These are phyloP conservation scores for Mirza zaza DNA, from an alignment of 2,113 vertebrate species.

Conservation along the genomic window DNA sequence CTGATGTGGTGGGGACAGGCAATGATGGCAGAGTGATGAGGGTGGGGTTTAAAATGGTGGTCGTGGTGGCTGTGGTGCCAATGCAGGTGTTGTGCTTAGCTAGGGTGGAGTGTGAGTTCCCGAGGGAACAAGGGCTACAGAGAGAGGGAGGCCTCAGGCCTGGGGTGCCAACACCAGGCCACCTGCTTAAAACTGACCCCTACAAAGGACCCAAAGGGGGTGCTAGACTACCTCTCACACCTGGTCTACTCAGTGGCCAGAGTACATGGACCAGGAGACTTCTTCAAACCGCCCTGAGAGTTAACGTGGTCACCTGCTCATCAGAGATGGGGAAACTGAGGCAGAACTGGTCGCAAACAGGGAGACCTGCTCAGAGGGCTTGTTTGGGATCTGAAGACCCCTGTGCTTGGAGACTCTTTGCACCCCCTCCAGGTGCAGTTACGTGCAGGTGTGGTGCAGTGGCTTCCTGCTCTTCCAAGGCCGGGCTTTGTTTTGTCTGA, in stretches of 20 bases:
- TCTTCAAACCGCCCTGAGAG: constrained; percentile 68
- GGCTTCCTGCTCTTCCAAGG: not conserved
- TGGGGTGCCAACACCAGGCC: not conserved
- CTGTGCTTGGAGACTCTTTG: constrained; percentile 45
- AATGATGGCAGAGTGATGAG: not conserved
- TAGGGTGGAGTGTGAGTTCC: not conserved
- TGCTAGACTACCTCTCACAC: not conserved
- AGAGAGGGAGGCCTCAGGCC: not conserved
- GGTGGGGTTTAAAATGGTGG: not conserved
- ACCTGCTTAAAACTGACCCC: not conserved
- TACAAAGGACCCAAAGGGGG: not conserved
- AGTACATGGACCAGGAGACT: not conserved
- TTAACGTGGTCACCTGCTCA: constrained; percentile 47
- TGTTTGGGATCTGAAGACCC: constrained; percentile 30
- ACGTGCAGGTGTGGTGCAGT: not conserved
- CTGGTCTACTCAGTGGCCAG: not conserved
- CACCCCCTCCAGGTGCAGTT: too few relatives aligned
- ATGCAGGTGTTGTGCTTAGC: constrained; percentile 47
- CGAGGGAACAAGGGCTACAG: not conserved
- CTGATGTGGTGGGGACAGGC: not conserved
- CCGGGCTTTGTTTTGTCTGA: not conserved
- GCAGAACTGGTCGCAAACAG: constrained; percentile 4
- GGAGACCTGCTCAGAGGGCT: not conserved
- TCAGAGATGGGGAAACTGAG: constrained; percentile 47
- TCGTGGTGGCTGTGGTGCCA: not conserved